phyloP scores from a whole-genome alignment of 2,113 vertebrate species.

The Daubentonia madagascariensis region DNA sequence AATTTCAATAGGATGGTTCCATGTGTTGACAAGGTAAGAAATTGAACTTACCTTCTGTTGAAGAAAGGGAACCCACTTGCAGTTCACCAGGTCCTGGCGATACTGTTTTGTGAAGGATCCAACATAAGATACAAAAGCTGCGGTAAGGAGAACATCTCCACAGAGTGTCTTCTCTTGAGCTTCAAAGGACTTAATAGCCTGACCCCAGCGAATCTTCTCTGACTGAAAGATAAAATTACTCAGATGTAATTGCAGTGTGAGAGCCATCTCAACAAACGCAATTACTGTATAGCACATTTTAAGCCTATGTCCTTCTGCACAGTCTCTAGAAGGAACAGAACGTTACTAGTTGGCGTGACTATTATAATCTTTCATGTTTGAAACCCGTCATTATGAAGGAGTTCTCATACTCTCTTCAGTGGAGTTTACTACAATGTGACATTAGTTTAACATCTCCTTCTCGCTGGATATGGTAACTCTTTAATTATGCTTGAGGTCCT shows the following conservation, averaged over 20 bases:
- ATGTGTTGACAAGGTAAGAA: background rate
- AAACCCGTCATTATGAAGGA: background rate
- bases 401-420: background rate
- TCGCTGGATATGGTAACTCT: background rate
- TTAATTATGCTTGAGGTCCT: background rate
- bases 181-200: conserved; percentile 83
- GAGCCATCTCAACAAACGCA: background rate
- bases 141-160: conserved; percentile 84
- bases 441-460: background rate
- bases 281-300: background rate
- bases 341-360: background rate
- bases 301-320: background rate
- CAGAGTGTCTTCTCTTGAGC: conserved; percentile 85
- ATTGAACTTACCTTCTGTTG: conserved; percentile 79
- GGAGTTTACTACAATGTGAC: background rate
- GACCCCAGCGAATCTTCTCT: conserved; percentile 87
- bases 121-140: conserved; percentile 86
- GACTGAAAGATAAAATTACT: conserved; percentile 79
- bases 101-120: conserved; percentile 86
- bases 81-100: conserved; percentile 80
- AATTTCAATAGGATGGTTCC: background rate
- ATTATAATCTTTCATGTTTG: background rate
- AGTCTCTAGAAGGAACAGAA: background rate
- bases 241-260: background rate
- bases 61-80: conserved; percentile 86